Evolutionary conservation across 2,113 vertebrate species (phyloP).

Genomic region (Pholis gunnellus): DNA sequence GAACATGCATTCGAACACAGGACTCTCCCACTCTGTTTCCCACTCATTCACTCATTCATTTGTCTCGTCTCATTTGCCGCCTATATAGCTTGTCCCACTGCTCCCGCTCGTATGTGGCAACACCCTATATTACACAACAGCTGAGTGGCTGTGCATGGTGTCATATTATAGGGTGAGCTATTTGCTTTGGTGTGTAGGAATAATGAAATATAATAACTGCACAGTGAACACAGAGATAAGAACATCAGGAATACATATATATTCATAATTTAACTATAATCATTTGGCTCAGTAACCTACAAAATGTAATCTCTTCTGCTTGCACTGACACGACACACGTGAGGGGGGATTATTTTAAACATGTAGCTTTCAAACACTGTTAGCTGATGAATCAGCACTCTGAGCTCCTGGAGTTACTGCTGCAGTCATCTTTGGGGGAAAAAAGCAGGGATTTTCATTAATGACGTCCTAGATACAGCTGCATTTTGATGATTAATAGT

Average conservation of each 20-base stretch:
- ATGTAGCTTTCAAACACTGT: conserved; percentile 60
- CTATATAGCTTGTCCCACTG: conserved; percentile 40
- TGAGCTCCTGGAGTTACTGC: conserved; percentile 39
- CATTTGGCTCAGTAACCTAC: conserved; percentile 54
- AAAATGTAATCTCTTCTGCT: conserved; percentile 47
- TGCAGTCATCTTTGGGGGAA: conserved; percentile 3
- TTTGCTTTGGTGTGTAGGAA: conserved; percentile 44
- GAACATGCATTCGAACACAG: conserved; percentile 20
- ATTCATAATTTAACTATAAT: conserved; percentile 50
- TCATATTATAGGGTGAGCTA: not conserved
- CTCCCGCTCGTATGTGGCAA: conserved; percentile 31
- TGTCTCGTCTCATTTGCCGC: conserved; percentile 50
- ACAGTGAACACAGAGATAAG: conserved; percentile 6
- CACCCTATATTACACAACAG: conserved; percentile 69
- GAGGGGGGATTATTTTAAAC: conserved; percentile 63
- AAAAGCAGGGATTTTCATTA: conserved; percentile 11
- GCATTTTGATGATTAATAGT: conserved; percentile 63
- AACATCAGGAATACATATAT: conserved; percentile 32
- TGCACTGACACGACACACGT: conserved; percentile 46
- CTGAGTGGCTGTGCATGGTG: conserved; percentile 36
- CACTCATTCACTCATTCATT: conserved; percentile 11
- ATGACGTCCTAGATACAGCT: conserved; percentile 59
- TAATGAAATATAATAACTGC: conserved; percentile 17
- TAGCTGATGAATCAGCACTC: conserved; percentile 41
- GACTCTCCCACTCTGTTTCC: conserved; percentile 7